Evolutionary conservation across 2,888 invertebrate genomes (phyloP), one percentile per base, ranked within the genome.

Genomic region (Nycteola revayana): DNA sequence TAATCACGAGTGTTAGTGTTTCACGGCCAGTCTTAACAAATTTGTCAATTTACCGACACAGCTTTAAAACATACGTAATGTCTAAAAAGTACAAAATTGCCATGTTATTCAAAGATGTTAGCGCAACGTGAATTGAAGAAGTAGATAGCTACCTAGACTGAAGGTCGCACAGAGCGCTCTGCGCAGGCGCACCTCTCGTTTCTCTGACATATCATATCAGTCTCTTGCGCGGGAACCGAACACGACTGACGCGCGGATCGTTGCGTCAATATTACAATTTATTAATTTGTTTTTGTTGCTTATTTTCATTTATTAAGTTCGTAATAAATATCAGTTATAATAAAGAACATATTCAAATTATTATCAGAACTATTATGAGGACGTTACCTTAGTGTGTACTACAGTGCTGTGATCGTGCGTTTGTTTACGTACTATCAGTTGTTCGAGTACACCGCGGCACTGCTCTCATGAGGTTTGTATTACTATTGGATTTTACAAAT

Each of bases 181-280:
- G 49, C 42, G 55, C 65, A 42, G 45, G 56, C 65, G 64, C 62
- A 67, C 66, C 67, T 68, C 61, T 49, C 53, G 29, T 42, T 37
- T 33, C 37, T 42, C 41, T 44, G 39, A 41, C 50, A 40, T 51
- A 49, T 53, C 49, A 32, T 60, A 47, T 65, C 78, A 75, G 79
- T 79, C 72, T 71, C 69, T 45, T 56, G 66, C 71, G 70, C 71
- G 69, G 55, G 55, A 66, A 66, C 54, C 43, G 54, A 49, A 42
- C 56, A 54, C 35, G 57, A 49, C 52, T 42, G 55, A 63, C 68
- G 75, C 62, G 58, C 60, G 54, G 41, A 40, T 58, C 55, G 57
- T 53, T 53, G 42, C 40, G 41, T 41, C 30, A 41, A 32, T 24
- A 25, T 30, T 26, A 25, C 37, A 28, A 22, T 32, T 28, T 34